phyloP scores from a whole-genome alignment of 2,797 vertebrate species.

The Melanotaenia maccullochi region DNA sequence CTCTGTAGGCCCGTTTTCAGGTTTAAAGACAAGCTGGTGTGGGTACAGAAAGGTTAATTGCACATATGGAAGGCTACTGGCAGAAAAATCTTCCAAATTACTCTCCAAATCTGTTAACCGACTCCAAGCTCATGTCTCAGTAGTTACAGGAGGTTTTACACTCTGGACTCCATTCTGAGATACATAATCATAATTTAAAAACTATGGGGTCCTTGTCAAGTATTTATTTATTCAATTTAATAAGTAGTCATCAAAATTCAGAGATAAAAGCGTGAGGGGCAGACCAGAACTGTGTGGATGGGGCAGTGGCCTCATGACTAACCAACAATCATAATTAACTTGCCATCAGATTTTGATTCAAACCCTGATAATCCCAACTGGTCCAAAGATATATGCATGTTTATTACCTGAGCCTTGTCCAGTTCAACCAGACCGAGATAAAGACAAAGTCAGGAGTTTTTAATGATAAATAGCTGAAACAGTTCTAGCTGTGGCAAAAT shows the following conservation, averaged over 20 bases:
- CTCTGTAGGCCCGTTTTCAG: conserved; percentile 51
- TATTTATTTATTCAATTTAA: background rate
- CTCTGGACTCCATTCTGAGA: conserved; percentile 15
- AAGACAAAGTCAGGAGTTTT: background rate
- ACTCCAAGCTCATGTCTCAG: conserved; percentile 22
- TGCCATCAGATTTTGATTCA: background rate
- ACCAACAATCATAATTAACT: background rate
- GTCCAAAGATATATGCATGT: background rate
- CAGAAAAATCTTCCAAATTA: conserved; percentile 43
- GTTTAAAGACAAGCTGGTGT: conserved; percentile 54
- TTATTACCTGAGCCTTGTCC: background rate
- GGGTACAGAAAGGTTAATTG: conserved; percentile 52
- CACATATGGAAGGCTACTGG: conserved; percentile 39
- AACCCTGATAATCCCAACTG: background rate
- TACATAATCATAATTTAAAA: conserved; percentile 4
- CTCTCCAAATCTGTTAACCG: conserved; percentile 49
- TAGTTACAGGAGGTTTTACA: conserved; percentile 5
- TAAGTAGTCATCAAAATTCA: background rate
- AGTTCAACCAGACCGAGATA: background rate
- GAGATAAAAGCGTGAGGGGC: background rate
- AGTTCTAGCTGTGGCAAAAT: background rate
- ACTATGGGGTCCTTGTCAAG: background rate
- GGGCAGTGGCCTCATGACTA: background rate
- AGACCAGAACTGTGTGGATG: conserved; percentile 2
- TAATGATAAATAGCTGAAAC: background rate